A percentile compares a stretch with the other conserved stretches of the same genome.
Conservation (phyloP, 2,888 invertebrate genomes). For the Dasysyrphus albostriatus region DNA sequence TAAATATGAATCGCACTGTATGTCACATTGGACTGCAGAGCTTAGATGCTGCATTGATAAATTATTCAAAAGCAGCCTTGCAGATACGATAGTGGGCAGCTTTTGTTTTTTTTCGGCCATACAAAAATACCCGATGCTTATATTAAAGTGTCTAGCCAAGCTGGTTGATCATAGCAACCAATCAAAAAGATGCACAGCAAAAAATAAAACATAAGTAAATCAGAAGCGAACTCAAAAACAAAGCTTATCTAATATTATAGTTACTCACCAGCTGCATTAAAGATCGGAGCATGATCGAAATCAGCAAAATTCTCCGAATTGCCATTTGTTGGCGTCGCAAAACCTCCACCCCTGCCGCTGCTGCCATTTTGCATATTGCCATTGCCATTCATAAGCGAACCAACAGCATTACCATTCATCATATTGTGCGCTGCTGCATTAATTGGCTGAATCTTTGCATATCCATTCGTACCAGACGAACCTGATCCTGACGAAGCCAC, state of each 20-base stretch:
- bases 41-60: too few species aligned
- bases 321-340: conserved; percentile 77
- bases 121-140: too few species aligned
- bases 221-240: conserved; percentile 26
- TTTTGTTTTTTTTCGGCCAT: too few species aligned
- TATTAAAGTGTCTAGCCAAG: too few species aligned
- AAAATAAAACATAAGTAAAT: not conserved
- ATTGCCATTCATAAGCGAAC: conserved; percentile 44
- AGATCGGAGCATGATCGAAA: conserved; percentile 90
- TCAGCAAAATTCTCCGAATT: conserved; percentile 87
- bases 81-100: too few species aligned
- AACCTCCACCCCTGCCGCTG: conserved; percentile 46
- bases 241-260: conserved; percentile 57
- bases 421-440: conserved; percentile 60
- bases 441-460: conserved; percentile 82
- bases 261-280: conserved; percentile 85
- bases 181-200: not conserved
- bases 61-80: too few species aligned
- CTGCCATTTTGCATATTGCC: conserved; percentile 66
- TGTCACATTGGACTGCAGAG: too few species aligned
- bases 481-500: conserved; percentile 79
- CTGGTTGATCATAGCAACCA: not conserved
- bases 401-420: conserved; percentile 56
- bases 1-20: too few species aligned
- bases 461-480: conserved; percentile 80